Evolutionary conservation across 2,888 invertebrate genomes (phyloP), one percentile per base, ranked within the genome.

Genomic region (Ceriagrion tenellum): DNA sequence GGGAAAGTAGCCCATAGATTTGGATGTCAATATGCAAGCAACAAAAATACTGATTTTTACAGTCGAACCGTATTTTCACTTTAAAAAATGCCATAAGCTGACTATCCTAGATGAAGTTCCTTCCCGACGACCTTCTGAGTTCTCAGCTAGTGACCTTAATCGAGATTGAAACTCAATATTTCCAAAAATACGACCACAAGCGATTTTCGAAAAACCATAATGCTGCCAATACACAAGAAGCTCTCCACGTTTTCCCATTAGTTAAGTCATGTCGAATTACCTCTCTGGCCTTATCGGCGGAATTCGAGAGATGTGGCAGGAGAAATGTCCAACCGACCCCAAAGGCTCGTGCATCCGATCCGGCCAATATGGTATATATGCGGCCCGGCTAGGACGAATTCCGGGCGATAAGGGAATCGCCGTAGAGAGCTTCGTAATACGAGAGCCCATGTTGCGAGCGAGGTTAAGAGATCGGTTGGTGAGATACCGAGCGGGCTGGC

Each of bases 381-480:
- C 81, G 30, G 81, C 81, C 59, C 59, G 2, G 35, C 81, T 16
- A 81, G 30, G 35, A 81, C 16, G 30, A 35, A 35, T 35, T 81
- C 30, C 35, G 81, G 81, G 81, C 35, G 81, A 81, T 81, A 81
- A 81, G 81, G 81, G 81, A 81, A 81, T 81, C 13, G 81, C 81
- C 30, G 81, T 81, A 16, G 81, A 30, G 81, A 35, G 81, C 81
- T 81, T 81, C 81, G 81, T 81, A 81, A 81, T 81, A 35, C 81
- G 81, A 81, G 81, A 81, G 81, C 35, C 81, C 81, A 13, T 16
- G 35, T 26, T 81, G 35, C 81, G 81, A 13, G 81, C 13, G 81
- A 35, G 35, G 81, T 69, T 69, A 26, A 13, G 13, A 81, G 81
- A 81, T 81, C 18, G 18, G 30, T 26, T 16, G 10, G 16, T 35